Evolutionary conservation across 2,888 invertebrate genomes (phyloP).

Genomic region (Drosophila subsilvestris): DNA sequence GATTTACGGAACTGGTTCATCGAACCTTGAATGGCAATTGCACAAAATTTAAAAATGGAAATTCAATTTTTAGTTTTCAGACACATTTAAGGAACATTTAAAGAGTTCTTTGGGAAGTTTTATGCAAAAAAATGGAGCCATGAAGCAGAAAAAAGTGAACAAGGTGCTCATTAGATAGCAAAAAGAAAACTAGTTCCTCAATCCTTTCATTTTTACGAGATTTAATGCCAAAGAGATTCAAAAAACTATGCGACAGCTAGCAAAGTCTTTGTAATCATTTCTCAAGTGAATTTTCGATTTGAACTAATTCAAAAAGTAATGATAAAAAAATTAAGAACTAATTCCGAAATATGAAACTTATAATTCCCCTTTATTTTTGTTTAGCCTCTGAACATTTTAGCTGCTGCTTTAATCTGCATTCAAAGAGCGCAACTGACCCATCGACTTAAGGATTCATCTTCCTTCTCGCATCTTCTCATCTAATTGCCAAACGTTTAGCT

Average conservation of each 20-base stretch:
- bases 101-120: neutral
- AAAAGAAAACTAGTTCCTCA: neutral
- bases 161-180: neutral
- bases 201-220: neutral
- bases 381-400: neutral
- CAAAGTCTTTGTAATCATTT: neutral
- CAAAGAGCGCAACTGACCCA: neutral
- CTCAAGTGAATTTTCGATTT: neutral
- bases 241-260: neutral
- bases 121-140: too few relatives aligned
- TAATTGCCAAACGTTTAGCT: too few relatives aligned
- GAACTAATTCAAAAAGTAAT: neutral
- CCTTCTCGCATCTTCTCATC: too few relatives aligned
- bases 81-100: neutral
- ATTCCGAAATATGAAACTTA: neutral
- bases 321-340: neutral
- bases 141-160: too few relatives aligned
- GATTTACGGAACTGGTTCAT: slow-evolving; percentile 24
- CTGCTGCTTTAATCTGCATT: neutral
- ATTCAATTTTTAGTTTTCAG: neutral
- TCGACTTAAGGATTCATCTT: neutral
- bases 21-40: slow-evolving; percentile 9
- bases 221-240: neutral
- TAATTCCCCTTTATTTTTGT: neutral
- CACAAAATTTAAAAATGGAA: neutral